These are phyloP conservation scores for Xyliphius kryptos DNA, from an alignment of 2,113 vertebrate genomes.

Conservation along the genomic window DNA sequence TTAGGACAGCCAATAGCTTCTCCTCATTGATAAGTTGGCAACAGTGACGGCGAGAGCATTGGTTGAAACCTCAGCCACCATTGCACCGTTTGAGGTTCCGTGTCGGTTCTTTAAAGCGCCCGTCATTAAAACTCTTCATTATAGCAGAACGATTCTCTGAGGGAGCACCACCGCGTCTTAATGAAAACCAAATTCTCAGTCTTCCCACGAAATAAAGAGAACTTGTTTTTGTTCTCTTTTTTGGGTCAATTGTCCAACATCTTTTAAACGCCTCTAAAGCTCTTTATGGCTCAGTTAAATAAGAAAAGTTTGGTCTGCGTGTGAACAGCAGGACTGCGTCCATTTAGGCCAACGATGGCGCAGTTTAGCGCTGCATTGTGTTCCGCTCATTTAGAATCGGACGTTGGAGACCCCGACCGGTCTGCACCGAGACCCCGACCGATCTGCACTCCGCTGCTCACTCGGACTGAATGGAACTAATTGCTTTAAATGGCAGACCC, in stretches of 20 bases:
- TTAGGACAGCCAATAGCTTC: no score
- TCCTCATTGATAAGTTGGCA: no score
- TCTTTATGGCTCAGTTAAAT: slow-evolving; percentile 32
- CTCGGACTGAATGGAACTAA: slow-evolving; percentile 38
- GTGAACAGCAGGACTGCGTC: slow-evolving; percentile 38
- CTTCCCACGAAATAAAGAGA: no score
- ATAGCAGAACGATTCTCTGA: no score
- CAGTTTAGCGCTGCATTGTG: slow-evolving; percentile 37
- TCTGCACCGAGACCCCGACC: slow-evolving; percentile 38
- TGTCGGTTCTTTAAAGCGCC: no score
- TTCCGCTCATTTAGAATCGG: neutral
- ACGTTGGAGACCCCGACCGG: no score
- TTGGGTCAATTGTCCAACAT: slow-evolving; percentile 41
- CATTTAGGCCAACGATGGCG: slow-evolving; percentile 39
- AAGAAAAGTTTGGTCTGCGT: slow-evolving; percentile 18
- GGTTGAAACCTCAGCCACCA: neutral
- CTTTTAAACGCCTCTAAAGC: slow-evolving; percentile 42
- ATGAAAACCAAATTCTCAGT: no score
- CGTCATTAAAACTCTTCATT: no score
- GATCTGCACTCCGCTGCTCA: slow-evolving; percentile 36
- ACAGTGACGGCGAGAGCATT: neutral
- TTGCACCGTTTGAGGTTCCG: neutral
- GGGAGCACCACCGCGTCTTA: slow-evolving; percentile 3
- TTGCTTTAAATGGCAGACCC: slow-evolving; percentile 44
- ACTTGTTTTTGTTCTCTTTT: slow-evolving; percentile 34